Conservation (phyloP, 35 echinoderm and acorn worm species). For the Apostichopus parvimensis region DNA sequence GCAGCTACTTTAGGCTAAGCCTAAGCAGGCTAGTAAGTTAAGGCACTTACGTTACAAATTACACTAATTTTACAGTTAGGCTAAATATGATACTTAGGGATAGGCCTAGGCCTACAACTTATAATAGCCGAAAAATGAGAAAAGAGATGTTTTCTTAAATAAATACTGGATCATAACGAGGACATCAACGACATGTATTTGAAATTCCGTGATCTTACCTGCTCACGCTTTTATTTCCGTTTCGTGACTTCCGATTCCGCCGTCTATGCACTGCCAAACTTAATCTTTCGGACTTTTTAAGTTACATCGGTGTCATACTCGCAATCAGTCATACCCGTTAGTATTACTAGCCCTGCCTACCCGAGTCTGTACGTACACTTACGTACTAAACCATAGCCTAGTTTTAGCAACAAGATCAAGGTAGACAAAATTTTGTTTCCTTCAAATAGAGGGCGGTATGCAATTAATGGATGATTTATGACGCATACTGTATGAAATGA, state of each 20-base stretch:
- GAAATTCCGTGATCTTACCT: neutral
- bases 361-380: neutral
- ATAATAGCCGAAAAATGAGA: too few relatives aligned
- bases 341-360: neutral
- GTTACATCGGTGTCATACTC: too few relatives aligned
- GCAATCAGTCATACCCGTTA: neutral
- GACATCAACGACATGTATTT: too few relatives aligned
- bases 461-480: neutral
- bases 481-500: neutral
- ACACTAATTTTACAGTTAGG: too few relatives aligned
- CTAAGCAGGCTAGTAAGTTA: too few relatives aligned
- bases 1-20: too few relatives aligned
- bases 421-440: neutral
- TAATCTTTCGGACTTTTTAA: neutral
- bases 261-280: neutral
- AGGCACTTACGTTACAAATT: too few relatives aligned
- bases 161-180: too few relatives aligned
- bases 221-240: slow-evolving; percentile 16
- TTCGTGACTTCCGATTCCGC: slow-evolving; percentile 22
- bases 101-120: too few relatives aligned
- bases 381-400: neutral
- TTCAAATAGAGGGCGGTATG: neutral
- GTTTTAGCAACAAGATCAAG: neutral
- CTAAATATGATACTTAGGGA: too few relatives aligned
- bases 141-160: too few relatives aligned